phyloP scores from a whole-genome alignment of 53 echinoderm and acorn worm species.

The Astropecten irregularis region DNA sequence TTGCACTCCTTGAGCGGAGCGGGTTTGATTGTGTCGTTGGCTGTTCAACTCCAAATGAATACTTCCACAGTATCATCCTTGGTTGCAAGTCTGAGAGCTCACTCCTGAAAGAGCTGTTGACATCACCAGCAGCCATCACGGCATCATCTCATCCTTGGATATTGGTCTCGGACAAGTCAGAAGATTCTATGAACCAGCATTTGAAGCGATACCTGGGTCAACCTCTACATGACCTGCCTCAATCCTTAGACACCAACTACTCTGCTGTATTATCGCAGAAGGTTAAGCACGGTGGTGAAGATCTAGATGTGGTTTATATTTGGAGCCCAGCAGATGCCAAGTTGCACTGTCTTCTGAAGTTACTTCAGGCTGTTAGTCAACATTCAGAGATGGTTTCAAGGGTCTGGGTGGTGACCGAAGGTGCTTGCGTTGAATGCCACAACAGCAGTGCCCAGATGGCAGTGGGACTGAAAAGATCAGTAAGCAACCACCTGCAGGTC shows the following conservation, averaged over 20 bases:
- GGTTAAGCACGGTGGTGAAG: background rate
- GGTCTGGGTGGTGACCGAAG: slow-evolving; percentile 40
- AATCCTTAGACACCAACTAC: background rate
- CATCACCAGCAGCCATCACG: background rate
- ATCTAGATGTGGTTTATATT: slow-evolving; percentile 13
- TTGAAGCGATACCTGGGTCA: background rate
- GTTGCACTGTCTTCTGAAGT: background rate
- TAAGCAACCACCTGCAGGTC: slow-evolving; percentile 1
- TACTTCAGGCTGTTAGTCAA: background rate
- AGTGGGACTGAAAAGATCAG: slow-evolving; percentile 23
- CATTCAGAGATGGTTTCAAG: background rate
- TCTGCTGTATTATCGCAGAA: background rate
- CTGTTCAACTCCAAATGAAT: slow-evolving; percentile 75
- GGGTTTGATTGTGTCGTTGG: slow-evolving; percentile 77
- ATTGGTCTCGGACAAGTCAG: slow-evolving; percentile 4
- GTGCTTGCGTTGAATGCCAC: background rate
- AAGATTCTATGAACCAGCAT: background rate
- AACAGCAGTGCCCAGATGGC: slow-evolving; percentile 8
- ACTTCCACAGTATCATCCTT: slow-evolving; percentile 93
- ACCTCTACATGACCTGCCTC: background rate
- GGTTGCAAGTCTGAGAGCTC: slow-evolving; percentile 65
- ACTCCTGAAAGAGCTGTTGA: background rate
- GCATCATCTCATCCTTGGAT: background rate
- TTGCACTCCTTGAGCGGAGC: slow-evolving; percentile 44
- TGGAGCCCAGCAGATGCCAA: background rate